Percentiles rank a stretch among this genome's conserved stretches.
phyloP scores from a whole-genome alignment of 2,113 vertebrate species.

The Piaya cayana region DNA sequence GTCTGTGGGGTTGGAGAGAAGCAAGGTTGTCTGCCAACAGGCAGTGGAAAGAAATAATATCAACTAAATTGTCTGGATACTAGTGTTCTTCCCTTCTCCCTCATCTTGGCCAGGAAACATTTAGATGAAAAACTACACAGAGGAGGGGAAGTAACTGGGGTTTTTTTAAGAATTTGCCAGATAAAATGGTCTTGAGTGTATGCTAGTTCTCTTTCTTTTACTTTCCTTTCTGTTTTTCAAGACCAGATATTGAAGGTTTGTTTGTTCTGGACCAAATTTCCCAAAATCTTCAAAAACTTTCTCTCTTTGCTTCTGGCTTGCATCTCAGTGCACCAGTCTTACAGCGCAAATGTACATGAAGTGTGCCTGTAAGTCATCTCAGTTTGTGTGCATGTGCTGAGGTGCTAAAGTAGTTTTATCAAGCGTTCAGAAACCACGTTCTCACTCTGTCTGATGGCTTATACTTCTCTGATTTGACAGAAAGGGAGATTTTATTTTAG shows the following conservation, averaged over 20 bases:
- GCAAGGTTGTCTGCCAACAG: constrained; percentile 40
- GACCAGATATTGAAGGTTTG: not conserved
- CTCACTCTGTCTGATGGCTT: not conserved
- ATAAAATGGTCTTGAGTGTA: not conserved
- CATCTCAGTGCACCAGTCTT: not conserved
- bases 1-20: constrained; percentile 61
- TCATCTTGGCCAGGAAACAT: constrained; percentile 23
- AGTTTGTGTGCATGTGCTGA: accelerated
- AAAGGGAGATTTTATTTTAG: not conserved
- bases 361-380: not conserved
- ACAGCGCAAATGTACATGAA: accelerated
- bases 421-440: not conserved
- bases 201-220: constrained; percentile 19
- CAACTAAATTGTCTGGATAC: constrained; percentile 42
- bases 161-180: constrained; percentile 32
- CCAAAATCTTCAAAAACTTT: no score
- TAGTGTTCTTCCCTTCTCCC: not conserved
- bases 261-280: not conserved
- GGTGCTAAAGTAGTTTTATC: not conserved
- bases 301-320: not conserved
- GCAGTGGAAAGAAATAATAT: constrained; percentile 47
- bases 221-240: constrained; percentile 31
- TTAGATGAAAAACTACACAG: not conserved
- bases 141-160: constrained; percentile 8
- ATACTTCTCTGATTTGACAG: not conserved